Percentiles rank a stretch among this genome's conserved stretches.
Evolutionary conservation across 2,797 vertebrate species (phyloP).

Genomic region (Bradypodion pumilum): DNA sequence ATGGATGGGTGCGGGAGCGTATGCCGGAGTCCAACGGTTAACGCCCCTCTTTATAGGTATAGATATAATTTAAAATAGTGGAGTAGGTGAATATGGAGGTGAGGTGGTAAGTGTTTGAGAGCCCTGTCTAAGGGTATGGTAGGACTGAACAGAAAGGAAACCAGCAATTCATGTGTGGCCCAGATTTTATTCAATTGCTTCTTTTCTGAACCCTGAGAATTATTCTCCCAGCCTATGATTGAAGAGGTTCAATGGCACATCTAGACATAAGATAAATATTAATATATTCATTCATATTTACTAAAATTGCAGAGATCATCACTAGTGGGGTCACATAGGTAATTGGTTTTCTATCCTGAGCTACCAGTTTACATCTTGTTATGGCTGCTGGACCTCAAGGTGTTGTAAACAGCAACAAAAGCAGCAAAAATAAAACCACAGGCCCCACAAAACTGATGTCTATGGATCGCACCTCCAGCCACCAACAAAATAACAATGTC

Average conservation of each 20-base stretch:
- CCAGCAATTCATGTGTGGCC: not conserved
- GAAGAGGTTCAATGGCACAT: not conserved
- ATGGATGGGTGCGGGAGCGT: too few relatives aligned
- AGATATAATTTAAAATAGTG: too few relatives aligned
- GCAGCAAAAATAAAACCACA: not conserved
- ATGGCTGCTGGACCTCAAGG: too few relatives aligned
- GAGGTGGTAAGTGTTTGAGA: not conserved
- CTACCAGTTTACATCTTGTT: not conserved
- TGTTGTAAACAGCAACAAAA: too few relatives aligned
- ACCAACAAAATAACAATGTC: not conserved
- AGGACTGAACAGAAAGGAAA: not conserved
- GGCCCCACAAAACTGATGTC: not conserved
- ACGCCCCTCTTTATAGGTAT: too few relatives aligned
- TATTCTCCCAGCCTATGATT: not conserved
- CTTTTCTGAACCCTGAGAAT: not conserved
- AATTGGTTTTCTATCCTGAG: too few relatives aligned
- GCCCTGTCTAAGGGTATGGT: not conserved
- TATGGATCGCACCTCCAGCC: too few relatives aligned
- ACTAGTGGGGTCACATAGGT: not conserved
- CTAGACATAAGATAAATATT: not conserved
- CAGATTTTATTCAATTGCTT: not conserved
- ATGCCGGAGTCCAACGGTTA: too few relatives aligned
- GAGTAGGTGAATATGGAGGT: not conserved
- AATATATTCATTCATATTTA: not conserved
- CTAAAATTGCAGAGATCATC: not conserved